These are phyloP conservation scores for Phocides pigmalion DNA, from an alignment of 1,140 invertebrate species.

Conservation along the genomic window DNA sequence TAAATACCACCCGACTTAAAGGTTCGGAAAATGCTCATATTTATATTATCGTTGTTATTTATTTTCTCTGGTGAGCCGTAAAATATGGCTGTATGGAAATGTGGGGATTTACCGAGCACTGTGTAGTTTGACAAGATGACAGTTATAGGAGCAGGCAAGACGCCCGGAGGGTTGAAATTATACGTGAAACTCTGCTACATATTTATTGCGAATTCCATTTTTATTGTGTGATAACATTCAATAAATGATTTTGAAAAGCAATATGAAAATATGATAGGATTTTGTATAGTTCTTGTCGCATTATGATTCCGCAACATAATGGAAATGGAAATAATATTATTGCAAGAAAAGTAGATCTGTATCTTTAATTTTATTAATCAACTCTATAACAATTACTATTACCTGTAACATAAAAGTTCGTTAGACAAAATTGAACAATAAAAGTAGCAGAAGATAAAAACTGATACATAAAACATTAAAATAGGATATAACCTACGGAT, in stretches of 20 bases:
- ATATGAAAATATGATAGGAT: constrained; percentile 1
- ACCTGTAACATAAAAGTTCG: too few species aligned
- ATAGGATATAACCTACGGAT: background rate
- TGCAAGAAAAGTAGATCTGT: too few species aligned
- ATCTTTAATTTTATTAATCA: too few species aligned
- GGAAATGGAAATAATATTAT: too few species aligned
- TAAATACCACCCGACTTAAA: constrained; percentile 72
- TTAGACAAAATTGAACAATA: too few species aligned
- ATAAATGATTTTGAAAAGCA: constrained; percentile 2
- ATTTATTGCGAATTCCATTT: constrained; percentile 61
- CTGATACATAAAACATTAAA: background rate
- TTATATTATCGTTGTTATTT: constrained; percentile 79
- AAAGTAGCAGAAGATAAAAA: too few species aligned
- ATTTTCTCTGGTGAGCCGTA: constrained; percentile 75
- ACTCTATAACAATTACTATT: too few species aligned
- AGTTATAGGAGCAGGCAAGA: constrained; percentile 65
- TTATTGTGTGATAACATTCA: constrained; percentile 38
- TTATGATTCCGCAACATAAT: too few species aligned
- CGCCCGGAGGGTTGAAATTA: constrained; percentile 50
- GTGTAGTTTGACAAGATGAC: constrained; percentile 79
- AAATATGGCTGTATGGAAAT: constrained; percentile 79
- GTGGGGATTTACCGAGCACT: constrained; percentile 65
- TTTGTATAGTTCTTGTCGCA: background rate
- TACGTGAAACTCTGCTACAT: constrained; percentile 52
- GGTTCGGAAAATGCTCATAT: constrained; percentile 74